A percentile compares a stretch with the other conserved stretches of the same genome.
Evolutionary conservation across 2,888 invertebrate genomes (phyloP).

Genomic region (Napeogenes sylphis): DNA sequence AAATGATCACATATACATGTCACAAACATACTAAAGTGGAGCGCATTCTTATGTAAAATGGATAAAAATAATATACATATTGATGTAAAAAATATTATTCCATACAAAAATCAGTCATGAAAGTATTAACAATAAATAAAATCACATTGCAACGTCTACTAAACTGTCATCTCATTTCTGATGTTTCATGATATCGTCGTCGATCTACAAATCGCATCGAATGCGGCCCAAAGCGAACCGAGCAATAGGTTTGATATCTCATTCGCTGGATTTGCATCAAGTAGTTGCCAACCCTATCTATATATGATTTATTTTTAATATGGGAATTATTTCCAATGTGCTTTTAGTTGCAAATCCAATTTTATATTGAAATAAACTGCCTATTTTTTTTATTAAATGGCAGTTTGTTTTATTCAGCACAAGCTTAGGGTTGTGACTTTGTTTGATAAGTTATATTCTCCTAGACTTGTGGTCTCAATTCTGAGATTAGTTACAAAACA

Average conservation of each 20-base stretch:
- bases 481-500: constrained; percentile 3
- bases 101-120: too few species aligned
- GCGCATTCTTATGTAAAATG: too few species aligned
- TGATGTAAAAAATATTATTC: too few species aligned
- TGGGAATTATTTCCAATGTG: constrained; percentile 26
- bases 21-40: too few species aligned
- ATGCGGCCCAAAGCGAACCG: constrained; percentile 66
- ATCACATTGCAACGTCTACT: constrained; percentile 33
- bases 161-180: constrained; percentile 60
- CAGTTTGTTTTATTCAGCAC: constrained; percentile 2
- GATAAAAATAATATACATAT: too few species aligned
- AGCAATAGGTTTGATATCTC: constrained; percentile 75
- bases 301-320: constrained; percentile 23
- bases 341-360: constrained; percentile 34
- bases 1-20: too few species aligned
- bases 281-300: constrained; percentile 54
- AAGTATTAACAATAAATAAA: too few species aligned
- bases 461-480: constrained; percentile 15
- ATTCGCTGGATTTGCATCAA: constrained; percentile 65
- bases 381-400: constrained; percentile 7
- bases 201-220: constrained; percentile 59
- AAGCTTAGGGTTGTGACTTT: constrained; percentile 10
- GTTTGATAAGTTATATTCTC: background rate
- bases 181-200: constrained; percentile 74
- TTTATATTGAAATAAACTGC: constrained; percentile 19